Evolutionary conservation across 1,140 invertebrate species (phyloP), one percentile per base, ranked within the genome.

Genomic region (Anastrepha ludens): DNA sequence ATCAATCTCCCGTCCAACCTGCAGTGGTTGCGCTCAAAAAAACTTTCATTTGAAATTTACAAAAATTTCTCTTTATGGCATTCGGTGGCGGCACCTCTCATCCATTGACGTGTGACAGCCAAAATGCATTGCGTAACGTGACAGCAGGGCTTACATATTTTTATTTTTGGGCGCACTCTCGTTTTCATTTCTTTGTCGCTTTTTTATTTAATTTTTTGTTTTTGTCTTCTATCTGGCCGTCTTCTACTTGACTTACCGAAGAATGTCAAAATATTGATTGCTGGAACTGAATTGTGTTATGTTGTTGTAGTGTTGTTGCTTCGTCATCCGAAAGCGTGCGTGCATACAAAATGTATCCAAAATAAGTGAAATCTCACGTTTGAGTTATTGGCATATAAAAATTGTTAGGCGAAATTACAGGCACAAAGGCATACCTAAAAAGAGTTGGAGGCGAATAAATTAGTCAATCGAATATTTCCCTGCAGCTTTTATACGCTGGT

Each of bases 1-100:
- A 74, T 47, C 67, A 41, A 74, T 74, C 67, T 74, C 47, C 11
- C 67, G 41, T 17, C 41, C 67, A 74, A 74, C 67, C 67, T 7
- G 44, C 3, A 0, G 67, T 13, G 13, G 39, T 41, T 17, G 39
- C 20, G 39, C 41, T 15, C 15, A 55, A 39, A 3, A 67, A 74
- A 74, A 74, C 67, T 74, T 74, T 74, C 67, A 74, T 74, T 74
- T 74, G 41, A 74, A 74, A 74, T 74, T 74, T 74, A 44, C 67
- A 47, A 74, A 58, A 74, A 74, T 74, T 74, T 74, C 67, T 44
- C 67, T 74, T 74, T 74, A 44, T 13, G 41, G 41, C 67, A 74
- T 74, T 44, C 15, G 41, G 67, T 74, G 67, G 41, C 15, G 41
- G 41, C 67, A 74, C 39, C 67, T 74, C 67, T 44, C 41, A 41